Evolutionary conservation across 2,113 vertebrate species (phyloP).

Genomic region (Etheostoma cragini): DNA sequence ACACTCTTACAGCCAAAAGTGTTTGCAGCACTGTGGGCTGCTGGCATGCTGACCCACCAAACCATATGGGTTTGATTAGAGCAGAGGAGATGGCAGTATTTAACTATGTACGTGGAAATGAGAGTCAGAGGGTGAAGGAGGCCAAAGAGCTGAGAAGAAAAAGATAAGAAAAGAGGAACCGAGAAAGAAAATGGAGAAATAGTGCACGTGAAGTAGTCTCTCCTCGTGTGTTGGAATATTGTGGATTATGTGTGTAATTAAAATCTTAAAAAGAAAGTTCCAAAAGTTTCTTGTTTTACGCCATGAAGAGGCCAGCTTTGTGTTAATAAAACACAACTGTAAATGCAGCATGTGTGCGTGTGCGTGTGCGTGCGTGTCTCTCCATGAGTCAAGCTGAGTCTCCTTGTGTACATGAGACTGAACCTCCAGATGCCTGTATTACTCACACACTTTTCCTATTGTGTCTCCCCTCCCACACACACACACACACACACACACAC

Average conservation of each 20-base stretch:
- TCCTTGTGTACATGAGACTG: conserved; percentile 41
- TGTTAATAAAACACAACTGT: conserved; percentile 2
- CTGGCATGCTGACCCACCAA: conserved; percentile 53
- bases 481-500: neutral
- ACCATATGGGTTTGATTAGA: conserved; percentile 78
- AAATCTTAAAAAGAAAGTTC: neutral
- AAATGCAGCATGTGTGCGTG: conserved; percentile 2
- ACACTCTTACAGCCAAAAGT: conserved; percentile 37
- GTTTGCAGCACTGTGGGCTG: conserved; percentile 22
- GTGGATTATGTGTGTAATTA: neutral
- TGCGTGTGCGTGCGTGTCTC: conserved; percentile 2
- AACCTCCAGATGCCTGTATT: conserved; percentile 72
- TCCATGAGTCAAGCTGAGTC: conserved; percentile 32
- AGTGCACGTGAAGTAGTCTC: neutral
- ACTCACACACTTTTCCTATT: conserved; percentile 71
- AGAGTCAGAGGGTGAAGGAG: conserved; percentile 28
- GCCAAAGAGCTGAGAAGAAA: conserved; percentile 8
- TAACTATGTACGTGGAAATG: conserved; percentile 21
- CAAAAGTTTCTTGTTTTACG: neutral
- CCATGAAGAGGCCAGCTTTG: conserved; percentile 14
- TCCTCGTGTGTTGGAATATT: neutral
- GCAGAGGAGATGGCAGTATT: conserved; percentile 51
- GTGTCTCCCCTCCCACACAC: conserved; percentile 12
- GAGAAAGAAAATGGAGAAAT: conserved; percentile 6
- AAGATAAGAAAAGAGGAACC: conserved; percentile 21